These are phyloP conservation scores for Antheraea mylitta DNA, from an alignment of 1,140 invertebrate species.

Conservation along the genomic window DNA sequence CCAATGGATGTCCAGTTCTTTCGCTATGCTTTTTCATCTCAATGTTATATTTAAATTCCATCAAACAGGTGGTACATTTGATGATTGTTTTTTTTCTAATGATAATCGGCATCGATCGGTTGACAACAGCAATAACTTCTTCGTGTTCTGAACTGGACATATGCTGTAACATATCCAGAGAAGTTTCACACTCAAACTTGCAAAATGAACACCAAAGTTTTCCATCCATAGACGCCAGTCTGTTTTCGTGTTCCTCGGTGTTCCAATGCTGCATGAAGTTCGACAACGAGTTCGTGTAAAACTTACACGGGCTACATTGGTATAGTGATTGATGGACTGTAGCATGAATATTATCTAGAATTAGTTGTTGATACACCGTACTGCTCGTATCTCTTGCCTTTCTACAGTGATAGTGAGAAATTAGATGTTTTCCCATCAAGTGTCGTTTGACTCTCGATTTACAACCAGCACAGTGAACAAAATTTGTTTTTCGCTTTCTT, in stretches of 20 bases:
- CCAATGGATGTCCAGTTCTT: conserved; percentile 75
- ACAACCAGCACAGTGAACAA: conserved; percentile 84
- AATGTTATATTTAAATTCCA: conserved; percentile 84
- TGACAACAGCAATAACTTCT: conserved; percentile 86
- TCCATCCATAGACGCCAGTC: conserved; percentile 77
- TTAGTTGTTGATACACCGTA: conserved; percentile 78
- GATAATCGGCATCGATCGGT: conserved; percentile 88
- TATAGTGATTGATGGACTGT: conserved; percentile 90
- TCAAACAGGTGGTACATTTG: conserved; percentile 81
- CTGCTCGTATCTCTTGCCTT: conserved; percentile 80
- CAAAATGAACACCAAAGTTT: conserved; percentile 88
- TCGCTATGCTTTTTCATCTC: conserved; percentile 83
- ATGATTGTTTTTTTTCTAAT: conserved; percentile 84
- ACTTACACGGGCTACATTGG: conserved; percentile 90
- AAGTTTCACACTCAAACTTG: conserved; percentile 84
- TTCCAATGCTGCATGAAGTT: conserved; percentile 88
- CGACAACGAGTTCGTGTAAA: conserved; percentile 89
- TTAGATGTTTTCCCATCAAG: conserved; percentile 89
- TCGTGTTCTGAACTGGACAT: conserved; percentile 83
- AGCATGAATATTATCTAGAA: conserved; percentile 87
- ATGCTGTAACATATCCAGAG: conserved; percentile 84
- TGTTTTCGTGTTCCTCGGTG: conserved; percentile 80
- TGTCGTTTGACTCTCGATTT: conserved; percentile 82
- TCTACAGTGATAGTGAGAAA: conserved; percentile 90
- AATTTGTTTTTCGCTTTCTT: conserved; percentile 80